Base-by-base conservation (phyloP, 2,113 vertebrate genomes). In the Dasyornis broadbenti region DNA sequence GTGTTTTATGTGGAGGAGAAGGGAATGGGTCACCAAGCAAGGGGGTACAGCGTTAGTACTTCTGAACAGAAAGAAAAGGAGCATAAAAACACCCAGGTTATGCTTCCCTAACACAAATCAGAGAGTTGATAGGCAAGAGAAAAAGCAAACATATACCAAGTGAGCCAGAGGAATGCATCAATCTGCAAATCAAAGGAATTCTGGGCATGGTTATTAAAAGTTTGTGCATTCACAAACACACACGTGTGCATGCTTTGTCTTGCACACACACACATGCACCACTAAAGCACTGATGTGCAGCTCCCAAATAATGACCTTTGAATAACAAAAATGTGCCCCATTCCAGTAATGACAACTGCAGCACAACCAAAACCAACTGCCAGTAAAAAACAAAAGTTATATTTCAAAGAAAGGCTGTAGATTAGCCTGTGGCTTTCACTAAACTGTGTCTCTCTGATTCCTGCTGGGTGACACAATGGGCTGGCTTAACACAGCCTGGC, bases 1-100 rank as follows among this genome's bases (percentile, higher is more conserved):
- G 59, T 92, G 90, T 90, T 97, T 96, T 94, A 92, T 93, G 88
- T 89, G 94, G 86, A 95, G 86, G 76, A 94, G 60, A 86, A 82
- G 80, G 76, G 87, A 94, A 68, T 82, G 89, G 97, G 90, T 87
- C 89, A 93, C 35, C 52, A 40, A 82, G 72, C 39, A 90, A 76
- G 40, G 71, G 78, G 75, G 42, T 75, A 85, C 50, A 31, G 73
- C 35, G 69, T n/a, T 93, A 17, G 60, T 53, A 61, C 23, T 88
- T 88, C 64, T 89, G 77, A 95, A 86, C 93, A 24, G 30, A 85
- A 90, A 49, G 17, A 50, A 80, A 88, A 85, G 9, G 24, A 35
- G 42, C 2, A 26, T 27, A 77, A 68, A 56, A 39, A 17, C 4
- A 6, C 10, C 3, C 17, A 70, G 66, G 37, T 71, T 86, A 64